phyloP scores from a whole-genome alignment of 2,888 invertebrate genomes.

The Nephrocerus scutellatus region DNA sequence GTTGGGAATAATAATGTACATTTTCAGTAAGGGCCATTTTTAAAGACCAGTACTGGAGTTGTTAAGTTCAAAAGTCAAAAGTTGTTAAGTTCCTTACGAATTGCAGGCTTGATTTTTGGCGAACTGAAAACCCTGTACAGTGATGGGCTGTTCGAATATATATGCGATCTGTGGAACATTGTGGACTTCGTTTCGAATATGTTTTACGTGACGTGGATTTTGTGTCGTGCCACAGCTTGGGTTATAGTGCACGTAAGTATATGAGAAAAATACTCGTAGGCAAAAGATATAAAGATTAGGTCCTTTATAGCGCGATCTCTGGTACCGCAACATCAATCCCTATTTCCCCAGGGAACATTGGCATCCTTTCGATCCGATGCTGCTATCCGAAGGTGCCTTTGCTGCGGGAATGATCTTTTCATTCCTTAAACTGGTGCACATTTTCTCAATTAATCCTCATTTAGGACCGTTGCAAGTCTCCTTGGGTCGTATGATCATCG shows the following conservation, averaged over 20 bases:
- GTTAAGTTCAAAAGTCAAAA: no score
- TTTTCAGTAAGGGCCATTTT: conserved; percentile 82
- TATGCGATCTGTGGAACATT: conserved; percentile 95
- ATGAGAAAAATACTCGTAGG: background rate
- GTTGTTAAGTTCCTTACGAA: no score
- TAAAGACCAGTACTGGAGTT: no score
- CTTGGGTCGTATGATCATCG: conserved; percentile 86
- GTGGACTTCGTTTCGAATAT: conserved; percentile 95
- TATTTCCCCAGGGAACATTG: conserved; percentile 85
- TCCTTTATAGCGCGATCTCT: conserved; percentile 57
- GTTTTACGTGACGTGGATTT: conserved; percentile 90
- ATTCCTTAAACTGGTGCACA: conserved; percentile 90
- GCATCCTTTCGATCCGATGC: conserved; percentile 93
- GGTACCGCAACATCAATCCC: conserved; percentile 61
- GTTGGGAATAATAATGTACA: conserved; percentile 76
- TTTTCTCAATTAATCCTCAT: conserved; percentile 95
- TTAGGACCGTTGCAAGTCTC: conserved; percentile 90
- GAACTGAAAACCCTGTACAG: conserved; percentile 89
- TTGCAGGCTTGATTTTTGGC: conserved; percentile 82
- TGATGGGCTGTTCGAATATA: conserved; percentile 83
- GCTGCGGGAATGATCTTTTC: conserved; percentile 97
- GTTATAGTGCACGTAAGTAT: conserved; percentile 74
- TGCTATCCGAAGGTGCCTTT: conserved; percentile 85
- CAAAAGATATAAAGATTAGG: background rate
- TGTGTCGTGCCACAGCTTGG: conserved; percentile 81